A percentile compares a stretch with the other conserved stretches of the same genome.
Evolutionary conservation across 2,888 invertebrate genomes (phyloP).

Genomic region (Brachylomia viminalis): DNA sequence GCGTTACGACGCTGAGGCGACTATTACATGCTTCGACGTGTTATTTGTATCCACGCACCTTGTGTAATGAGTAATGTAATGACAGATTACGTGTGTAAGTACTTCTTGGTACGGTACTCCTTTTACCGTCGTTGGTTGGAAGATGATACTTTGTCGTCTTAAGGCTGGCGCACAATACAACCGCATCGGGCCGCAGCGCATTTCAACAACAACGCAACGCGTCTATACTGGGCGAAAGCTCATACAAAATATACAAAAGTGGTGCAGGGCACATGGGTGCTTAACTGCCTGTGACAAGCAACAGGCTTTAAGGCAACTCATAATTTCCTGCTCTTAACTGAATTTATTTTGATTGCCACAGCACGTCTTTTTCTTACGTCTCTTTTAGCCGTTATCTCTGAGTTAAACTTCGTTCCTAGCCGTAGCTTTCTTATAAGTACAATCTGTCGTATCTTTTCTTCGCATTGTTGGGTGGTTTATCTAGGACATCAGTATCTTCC

Average conservation of each 20-base stretch:
- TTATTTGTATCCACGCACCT: constrained; percentile 40
- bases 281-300: background rate
- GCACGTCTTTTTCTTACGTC: no score
- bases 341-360: background rate
- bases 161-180: background rate
- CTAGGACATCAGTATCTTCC: background rate
- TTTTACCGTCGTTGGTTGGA: constrained; percentile 1
- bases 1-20: constrained; percentile 23
- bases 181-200: no score
- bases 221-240: background rate
- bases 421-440: background rate
- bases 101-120: constrained; percentile 21
- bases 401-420: background rate
- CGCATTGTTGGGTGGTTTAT: background rate
- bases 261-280: background rate
- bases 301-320: background rate
- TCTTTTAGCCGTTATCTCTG: background rate
- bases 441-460: no score
- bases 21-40: constrained; percentile 44
- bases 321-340: no score
- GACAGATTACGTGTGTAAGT: constrained; percentile 15
- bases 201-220: background rate
- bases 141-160: background rate
- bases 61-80: constrained; percentile 34
- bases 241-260: background rate